Evolutionary conservation across 2,797 vertebrate genomes (phyloP), one percentile per base, ranked within the genome.

Genomic region (Aeoliscus strigatus): DNA sequence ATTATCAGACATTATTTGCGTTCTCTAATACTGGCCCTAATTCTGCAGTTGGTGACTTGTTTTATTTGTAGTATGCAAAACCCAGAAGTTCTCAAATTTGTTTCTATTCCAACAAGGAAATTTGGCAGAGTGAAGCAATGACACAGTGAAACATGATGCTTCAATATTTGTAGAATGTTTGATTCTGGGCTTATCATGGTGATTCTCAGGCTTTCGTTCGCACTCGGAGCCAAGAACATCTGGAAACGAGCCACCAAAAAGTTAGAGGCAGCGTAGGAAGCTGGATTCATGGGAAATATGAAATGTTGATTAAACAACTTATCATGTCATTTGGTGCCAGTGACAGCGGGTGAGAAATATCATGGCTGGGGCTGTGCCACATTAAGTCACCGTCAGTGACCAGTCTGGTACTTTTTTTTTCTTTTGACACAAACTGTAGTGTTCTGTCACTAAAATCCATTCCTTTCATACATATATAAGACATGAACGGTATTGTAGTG

Each of bases 161-260:
- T 24, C n/a, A 14, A 32, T 24, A 31, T 14, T 18, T 43, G 18
- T 24, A 4, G 12, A 58, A 55, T 60, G 43, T 60, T 62, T 46
- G 3, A 71, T 65, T 51, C 61, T 45, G 35, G 11, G 51, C 72
- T 75, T 75, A 73, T 81, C 70, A 62, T 62, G 39, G 31, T 14
- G 31, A 75, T 86, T 88, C 81, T 82, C 77, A 85, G 77, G 80
- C 75, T 69, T 68, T 57, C 60, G 75, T 40, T 52, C 52, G 68
- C 67, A 67, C 60, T 73, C 23, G 32, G 42, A 40, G 52, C 37
- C 57, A 68, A 40, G 61, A 51, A 72, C 59, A 13, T 53, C 40
- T 12, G 13, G 58, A 56, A 63, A 28, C 31, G 27, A 46, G 54
- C 39, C 63, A 55, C 54, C 44, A 41, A 60, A 68, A 15, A 51